These are phyloP conservation scores for Plotosus lineatus DNA, from an alignment of 2,113 vertebrate species.

Conservation along the genomic window DNA sequence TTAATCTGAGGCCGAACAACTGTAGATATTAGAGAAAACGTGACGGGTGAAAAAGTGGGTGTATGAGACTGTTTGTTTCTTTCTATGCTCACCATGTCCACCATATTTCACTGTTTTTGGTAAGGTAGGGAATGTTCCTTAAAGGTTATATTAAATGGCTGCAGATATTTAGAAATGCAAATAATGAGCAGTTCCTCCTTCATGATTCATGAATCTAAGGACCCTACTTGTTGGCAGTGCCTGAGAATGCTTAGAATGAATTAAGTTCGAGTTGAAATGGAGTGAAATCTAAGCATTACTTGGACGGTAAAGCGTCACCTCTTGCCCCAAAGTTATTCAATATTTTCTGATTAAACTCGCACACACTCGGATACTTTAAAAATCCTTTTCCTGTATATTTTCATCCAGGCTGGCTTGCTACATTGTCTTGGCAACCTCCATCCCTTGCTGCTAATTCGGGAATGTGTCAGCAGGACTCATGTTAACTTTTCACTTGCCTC, in stretches of 20 bases:
- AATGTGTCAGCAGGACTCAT: constrained; percentile 28
- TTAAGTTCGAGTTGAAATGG: not conserved
- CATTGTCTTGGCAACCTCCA: not conserved
- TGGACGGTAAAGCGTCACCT: not conserved
- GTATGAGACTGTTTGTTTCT: not conserved
- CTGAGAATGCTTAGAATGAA: not conserved
- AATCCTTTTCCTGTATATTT: not conserved
- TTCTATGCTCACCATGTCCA: not conserved
- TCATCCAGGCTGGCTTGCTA: not conserved
- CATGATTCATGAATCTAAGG: not conserved
- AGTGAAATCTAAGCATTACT: not conserved
- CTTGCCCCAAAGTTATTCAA: not conserved
- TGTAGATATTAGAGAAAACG: not conserved
- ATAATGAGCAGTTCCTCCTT: not conserved
- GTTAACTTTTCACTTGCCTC: constrained; percentile 32
- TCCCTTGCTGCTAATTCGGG: constrained; percentile 1
- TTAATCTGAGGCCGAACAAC: too few species aligned
- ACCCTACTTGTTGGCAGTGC: not conserved
- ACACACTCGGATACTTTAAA: not conserved
- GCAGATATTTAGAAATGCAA: not conserved
- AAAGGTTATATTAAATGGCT: not conserved
- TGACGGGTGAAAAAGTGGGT: not conserved
- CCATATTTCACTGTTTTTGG: not conserved
- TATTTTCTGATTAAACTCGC: constrained; percentile 1
- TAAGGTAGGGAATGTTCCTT: not conserved